Conservation (phyloP, 2,888 invertebrate species). For the Pasiphila rectangulata region DNA sequence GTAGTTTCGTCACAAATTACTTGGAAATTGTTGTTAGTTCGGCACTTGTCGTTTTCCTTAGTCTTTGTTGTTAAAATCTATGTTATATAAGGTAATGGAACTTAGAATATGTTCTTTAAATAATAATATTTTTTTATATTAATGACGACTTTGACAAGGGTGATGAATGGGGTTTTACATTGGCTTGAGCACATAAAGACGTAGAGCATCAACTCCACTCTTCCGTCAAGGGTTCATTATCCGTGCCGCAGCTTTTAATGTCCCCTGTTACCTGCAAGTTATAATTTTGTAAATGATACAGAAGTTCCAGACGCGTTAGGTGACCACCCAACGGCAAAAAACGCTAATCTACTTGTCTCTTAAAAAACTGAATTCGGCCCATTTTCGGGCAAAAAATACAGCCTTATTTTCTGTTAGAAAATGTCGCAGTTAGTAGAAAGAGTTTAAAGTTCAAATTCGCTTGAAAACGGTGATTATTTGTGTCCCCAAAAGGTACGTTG, state of each 20-base stretch:
- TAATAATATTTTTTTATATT: no score
- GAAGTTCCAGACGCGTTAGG: conserved; percentile 21
- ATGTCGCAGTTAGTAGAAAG: not conserved
- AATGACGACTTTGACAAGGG: no score
- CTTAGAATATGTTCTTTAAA: not conserved
- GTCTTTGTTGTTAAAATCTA: conserved; percentile 2
- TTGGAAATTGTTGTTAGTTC: conserved; percentile 2
- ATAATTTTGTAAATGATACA: conserved; percentile 15
- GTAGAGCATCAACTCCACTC: no score
- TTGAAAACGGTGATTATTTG: conserved; percentile 6
- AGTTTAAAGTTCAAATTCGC: conserved; percentile 21
- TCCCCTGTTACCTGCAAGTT: no score
- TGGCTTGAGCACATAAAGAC: no score
- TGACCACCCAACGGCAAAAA: conserved; percentile 28
- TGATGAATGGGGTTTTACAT: no score
- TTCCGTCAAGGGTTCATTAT: no score
- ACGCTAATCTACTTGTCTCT: conserved; percentile 18
- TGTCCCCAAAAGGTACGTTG: conserved; percentile 12
- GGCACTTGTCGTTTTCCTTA: not conserved
- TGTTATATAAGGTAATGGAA: not conserved
- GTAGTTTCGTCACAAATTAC: conserved; percentile 8
- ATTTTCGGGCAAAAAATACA: conserved; percentile 23
- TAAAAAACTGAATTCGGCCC: conserved; percentile 26
- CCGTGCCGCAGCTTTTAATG: no score
- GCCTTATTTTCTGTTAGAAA: conserved; percentile 7